Percentiles rank a stretch among this genome's conserved stretches.
These are phyloP conservation scores for Poecilia latipinna DNA, from an alignment of 2,113 vertebrate species.

Conservation along the genomic window DNA sequence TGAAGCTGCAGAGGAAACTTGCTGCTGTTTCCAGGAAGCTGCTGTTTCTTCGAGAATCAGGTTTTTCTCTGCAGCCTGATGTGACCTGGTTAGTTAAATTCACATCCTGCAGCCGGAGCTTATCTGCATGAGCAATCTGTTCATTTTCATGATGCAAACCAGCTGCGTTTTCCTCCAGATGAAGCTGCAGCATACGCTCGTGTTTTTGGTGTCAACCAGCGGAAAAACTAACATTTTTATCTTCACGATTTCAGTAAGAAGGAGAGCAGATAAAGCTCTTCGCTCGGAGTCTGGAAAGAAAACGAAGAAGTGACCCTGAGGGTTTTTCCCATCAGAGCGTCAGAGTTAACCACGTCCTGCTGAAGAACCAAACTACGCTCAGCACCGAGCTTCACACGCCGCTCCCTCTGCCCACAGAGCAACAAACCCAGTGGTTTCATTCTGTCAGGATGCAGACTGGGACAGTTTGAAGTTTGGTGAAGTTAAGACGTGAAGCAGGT, in stretches of 20 bases:
- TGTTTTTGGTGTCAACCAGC: neutral
- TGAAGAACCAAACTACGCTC: neutral
- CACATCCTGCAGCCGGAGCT: no score
- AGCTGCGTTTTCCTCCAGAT: neutral
- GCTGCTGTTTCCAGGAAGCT: no score
- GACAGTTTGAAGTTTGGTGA: neutral
- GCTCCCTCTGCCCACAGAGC: no score
- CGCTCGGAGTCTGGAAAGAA: neutral
- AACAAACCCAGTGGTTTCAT: no score
- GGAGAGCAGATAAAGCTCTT: neutral
- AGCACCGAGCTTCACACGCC: neutral
- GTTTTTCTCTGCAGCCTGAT: neutral
- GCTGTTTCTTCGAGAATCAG: neutral
- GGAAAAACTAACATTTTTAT: neutral
- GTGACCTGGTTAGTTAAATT: neutral
- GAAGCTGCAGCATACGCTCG: no score
- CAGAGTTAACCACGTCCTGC: neutral
- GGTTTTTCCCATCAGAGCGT: neutral
- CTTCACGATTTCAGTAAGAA: neutral
- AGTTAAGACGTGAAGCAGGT: neutral
- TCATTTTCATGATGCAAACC: neutral
- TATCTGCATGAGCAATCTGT: no score
- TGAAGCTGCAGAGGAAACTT: neutral
- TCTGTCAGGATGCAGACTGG: neutral
- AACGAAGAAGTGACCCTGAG: neutral